These are phyloP conservation scores for Dreissena rostriformis DNA, from an alignment of 1,140 invertebrate species.

Conservation along the genomic window DNA sequence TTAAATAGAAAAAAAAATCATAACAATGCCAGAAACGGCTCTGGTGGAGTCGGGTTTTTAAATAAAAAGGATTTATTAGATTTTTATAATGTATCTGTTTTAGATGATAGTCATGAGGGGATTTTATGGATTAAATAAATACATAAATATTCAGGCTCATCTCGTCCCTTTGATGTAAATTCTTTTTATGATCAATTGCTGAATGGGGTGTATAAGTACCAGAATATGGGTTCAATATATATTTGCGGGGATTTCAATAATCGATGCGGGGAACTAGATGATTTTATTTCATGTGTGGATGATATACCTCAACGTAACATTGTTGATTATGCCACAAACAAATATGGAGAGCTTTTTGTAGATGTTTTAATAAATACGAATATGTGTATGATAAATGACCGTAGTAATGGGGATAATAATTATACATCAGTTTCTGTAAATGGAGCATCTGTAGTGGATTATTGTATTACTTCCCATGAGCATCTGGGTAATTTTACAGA, in stretches of 20 bases:
- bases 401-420: slow-evolving; percentile 31
- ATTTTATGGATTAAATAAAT: slow-evolving; percentile 51
- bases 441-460: slow-evolving; percentile 59
- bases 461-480: slow-evolving; percentile 44
- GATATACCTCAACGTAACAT: slow-evolving; percentile 24
- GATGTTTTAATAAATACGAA: slow-evolving; percentile 57
- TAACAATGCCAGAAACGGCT: slow-evolving; percentile 9
- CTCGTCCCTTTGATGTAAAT: slow-evolving; percentile 15
- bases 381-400: slow-evolving; percentile 53
- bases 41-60: slow-evolving; percentile 36
- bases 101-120: slow-evolving; percentile 40
- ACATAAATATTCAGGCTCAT: slow-evolving; percentile 31
- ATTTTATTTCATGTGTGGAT: slow-evolving; percentile 58
- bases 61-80: slow-evolving; percentile 28
- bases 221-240: slow-evolving; percentile 35
- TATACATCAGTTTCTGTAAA: slow-evolving; percentile 50
- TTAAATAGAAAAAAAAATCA: slow-evolving; percentile 14
- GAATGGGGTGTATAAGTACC: slow-evolving; percentile 37
- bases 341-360: slow-evolving; percentile 51
- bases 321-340: slow-evolving; percentile 44
- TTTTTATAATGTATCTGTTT: slow-evolving; percentile 11
- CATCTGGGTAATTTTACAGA: not conserved
- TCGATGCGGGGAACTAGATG: slow-evolving; percentile 37
- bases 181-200: slow-evolving; percentile 36
- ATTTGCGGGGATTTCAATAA: slow-evolving; percentile 54